Conservation (phyloP, 92 coral and sea anemone species). For the Bergia sp. region DNA sequence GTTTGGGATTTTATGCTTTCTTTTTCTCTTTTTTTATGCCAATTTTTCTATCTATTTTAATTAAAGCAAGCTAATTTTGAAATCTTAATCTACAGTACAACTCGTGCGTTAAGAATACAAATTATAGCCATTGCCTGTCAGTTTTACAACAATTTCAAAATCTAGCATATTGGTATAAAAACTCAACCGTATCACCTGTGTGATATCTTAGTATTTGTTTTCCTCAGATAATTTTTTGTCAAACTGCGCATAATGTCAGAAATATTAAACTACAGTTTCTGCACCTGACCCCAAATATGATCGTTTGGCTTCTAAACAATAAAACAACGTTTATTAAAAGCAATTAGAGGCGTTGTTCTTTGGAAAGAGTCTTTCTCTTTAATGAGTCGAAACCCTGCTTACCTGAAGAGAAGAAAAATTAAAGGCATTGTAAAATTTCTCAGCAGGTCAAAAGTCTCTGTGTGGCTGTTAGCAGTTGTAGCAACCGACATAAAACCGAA, state of each 20-base stretch:
- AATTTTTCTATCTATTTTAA: too few species aligned
- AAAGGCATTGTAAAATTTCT: slow-evolving; percentile 17
- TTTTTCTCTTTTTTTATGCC: background rate
- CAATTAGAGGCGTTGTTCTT: slow-evolving; percentile 8
- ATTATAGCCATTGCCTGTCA: background rate
- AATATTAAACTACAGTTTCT: background rate
- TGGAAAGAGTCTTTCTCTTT: background rate
- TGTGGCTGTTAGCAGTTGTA: background rate
- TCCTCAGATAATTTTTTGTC: background rate
- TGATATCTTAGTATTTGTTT: background rate
- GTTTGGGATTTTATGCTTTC: background rate
- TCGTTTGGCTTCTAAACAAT: slow-evolving; percentile 5
- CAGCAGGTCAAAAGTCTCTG: background rate
- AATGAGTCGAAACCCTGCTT: background rate
- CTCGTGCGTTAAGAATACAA: background rate
- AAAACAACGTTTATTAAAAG: slow-evolving; percentile 10
- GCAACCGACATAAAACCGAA: background rate
- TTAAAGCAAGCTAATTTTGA: background rate
- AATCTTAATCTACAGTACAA: background rate
- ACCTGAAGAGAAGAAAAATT: slow-evolving; percentile 21
- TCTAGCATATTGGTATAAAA: background rate
- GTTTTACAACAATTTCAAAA: background rate
- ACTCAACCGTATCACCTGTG: background rate
- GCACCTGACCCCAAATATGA: slow-evolving; percentile 16
- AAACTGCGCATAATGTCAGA: background rate